A percentile compares a stretch with the other conserved stretches of the same genome.
Evolutionary conservation across 2,113 vertebrate genomes (phyloP).

Genomic region (Gobio gobio): DNA sequence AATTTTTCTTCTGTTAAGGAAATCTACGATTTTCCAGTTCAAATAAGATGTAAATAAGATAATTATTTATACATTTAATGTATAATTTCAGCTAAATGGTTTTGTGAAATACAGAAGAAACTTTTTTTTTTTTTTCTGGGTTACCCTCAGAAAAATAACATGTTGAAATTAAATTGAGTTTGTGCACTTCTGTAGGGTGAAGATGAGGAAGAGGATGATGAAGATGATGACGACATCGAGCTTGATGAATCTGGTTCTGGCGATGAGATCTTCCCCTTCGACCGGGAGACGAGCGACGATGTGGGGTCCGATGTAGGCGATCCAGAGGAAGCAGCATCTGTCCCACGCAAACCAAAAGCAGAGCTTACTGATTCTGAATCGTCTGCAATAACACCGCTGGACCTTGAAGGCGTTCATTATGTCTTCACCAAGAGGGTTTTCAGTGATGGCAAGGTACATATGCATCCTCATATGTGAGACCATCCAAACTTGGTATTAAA

Average conservation of each 20-base stretch:
- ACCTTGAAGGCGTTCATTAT: conserved; percentile 85
- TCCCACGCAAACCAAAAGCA: neutral
- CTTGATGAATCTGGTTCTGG: conserved; percentile 62
- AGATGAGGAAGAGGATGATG: conserved; percentile 59
- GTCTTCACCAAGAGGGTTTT: conserved; percentile 94
- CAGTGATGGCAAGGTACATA: conserved; percentile 92
- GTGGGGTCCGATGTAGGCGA: neutral
- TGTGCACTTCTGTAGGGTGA: neutral
- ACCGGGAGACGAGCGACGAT: conserved; percentile 13
- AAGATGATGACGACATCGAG: conserved; percentile 67
- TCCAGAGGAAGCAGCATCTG: neutral
- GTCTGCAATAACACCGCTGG: neutral
- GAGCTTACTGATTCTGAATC: neutral
- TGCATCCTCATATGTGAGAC: neutral
- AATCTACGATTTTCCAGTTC: neutral
- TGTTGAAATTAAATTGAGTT: no score
- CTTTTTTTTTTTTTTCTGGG: neutral
- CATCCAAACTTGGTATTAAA: no score
- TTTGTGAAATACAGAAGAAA: neutral
- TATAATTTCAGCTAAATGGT: neutral
- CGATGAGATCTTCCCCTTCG: conserved; percentile 21
- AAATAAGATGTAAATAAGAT: neutral
- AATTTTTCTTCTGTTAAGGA: no score
- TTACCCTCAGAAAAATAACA: neutral
- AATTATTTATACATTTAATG: neutral